Conservation (phyloP, 2,113 vertebrate genomes). For the Catharus bicknelli region DNA sequence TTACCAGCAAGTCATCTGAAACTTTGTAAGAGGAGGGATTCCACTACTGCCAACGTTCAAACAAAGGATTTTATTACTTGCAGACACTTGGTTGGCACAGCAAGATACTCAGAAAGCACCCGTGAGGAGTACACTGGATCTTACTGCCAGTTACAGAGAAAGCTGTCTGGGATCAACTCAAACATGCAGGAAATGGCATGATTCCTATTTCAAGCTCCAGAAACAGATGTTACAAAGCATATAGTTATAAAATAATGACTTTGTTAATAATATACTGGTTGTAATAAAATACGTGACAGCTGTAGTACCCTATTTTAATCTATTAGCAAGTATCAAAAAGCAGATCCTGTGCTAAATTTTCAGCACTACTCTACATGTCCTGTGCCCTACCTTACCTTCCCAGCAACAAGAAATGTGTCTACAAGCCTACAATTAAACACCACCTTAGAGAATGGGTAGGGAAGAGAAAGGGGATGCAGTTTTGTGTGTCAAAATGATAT, state of each 20-base stretch:
- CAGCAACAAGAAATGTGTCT: neutral
- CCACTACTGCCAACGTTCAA: neutral
- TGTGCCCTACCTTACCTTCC: neutral
- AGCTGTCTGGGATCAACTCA: neutral
- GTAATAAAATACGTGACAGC: neutral
- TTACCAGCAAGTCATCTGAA: neutral
- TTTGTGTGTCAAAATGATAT: neutral
- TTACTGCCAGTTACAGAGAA: neutral
- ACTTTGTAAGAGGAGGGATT: neutral
- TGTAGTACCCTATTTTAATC: neutral
- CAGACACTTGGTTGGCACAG: neutral
- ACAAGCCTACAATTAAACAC: neutral
- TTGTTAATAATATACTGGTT: constrained; percentile 21
- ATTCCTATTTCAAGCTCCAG: neutral
- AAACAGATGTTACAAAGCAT: neutral
- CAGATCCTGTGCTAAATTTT: neutral
- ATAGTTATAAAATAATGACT: constrained; percentile 9
- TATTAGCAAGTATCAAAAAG: neutral
- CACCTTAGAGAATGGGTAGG: neutral
- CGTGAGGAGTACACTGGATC: neutral
- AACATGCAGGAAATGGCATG: neutral
- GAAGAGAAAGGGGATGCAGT: neutral
- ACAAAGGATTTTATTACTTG: neutral
- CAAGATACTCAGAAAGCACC: neutral
- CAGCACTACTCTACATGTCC: neutral